Conservation (phyloP, 2,797 vertebrate genomes). For the Catharus ustulatus region DNA sequence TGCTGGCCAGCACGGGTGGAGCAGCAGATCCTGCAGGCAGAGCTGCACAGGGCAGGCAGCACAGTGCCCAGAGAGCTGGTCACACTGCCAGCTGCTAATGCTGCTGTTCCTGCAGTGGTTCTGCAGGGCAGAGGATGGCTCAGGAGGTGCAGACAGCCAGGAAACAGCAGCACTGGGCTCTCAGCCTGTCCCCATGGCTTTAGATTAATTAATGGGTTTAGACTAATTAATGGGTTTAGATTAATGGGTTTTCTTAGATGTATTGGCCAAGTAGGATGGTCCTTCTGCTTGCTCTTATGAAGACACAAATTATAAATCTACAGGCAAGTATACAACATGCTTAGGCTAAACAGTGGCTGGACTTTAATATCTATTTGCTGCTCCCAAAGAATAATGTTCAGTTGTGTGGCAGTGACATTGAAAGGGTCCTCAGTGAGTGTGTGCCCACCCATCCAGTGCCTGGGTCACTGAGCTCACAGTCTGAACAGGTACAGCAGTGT, state of each 20-base stretch:
- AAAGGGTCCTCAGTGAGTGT: background rate
- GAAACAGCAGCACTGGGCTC: background rate
- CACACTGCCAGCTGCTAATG: background rate
- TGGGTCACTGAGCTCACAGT: background rate
- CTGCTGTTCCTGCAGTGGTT: background rate
- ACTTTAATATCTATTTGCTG: background rate
- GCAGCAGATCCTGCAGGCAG: background rate
- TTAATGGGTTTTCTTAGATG: background rate
- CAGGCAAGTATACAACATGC: background rate
- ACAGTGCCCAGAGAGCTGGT: background rate
- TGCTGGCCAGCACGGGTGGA: background rate
- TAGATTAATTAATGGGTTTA: background rate
- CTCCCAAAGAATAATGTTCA: background rate
- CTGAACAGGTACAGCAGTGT: background rate
- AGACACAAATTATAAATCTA: background rate
- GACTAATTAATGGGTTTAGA: background rate
- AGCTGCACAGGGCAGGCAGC: background rate
- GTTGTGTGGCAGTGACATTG: background rate
- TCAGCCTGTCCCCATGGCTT: background rate
- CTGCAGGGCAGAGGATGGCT: background rate
- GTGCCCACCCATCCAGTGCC: background rate
- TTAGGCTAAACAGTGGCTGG: background rate
- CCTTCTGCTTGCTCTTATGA: background rate
- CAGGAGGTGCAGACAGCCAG: background rate
- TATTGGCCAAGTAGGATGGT: background rate